Evolutionary conservation across 2,113 vertebrate genomes (phyloP).

Genomic region (Cygnus buccinator): DNA sequence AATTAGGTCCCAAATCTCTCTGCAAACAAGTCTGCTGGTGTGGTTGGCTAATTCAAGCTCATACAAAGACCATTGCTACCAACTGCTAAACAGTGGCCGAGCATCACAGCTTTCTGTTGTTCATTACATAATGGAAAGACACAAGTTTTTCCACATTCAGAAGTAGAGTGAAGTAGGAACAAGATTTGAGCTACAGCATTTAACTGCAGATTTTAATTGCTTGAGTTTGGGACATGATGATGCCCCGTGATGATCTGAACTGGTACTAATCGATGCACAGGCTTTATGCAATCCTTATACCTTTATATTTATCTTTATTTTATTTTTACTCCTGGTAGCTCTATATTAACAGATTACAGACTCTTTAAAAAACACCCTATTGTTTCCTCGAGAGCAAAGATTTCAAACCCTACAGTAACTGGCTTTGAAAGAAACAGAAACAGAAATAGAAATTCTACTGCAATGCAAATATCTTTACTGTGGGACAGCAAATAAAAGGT

Average conservation of each 20-base stretch:
- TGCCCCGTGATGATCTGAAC: background rate
- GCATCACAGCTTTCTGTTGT: too few relatives aligned
- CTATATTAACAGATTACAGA: background rate
- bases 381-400: background rate
- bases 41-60: background rate
- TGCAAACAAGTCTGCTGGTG: too few relatives aligned
- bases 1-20: background rate
- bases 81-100: background rate
- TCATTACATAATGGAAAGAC: background rate
- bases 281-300: background rate
- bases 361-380: background rate
- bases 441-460: background rate
- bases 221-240: background rate
- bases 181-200: background rate
- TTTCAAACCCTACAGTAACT: background rate
- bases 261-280: too few relatives aligned
- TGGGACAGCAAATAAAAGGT: background rate
- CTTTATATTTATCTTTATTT: background rate
- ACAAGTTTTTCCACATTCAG: background rate
- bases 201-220: background rate
- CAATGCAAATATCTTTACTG: background rate
- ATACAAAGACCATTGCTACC: background rate
- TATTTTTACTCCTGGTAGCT: background rate
- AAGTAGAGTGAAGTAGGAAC: background rate
- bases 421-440: background rate